Base-by-base conservation (phyloP, 2,113 vertebrate genomes). In the Leucopternis melanops region DNA sequence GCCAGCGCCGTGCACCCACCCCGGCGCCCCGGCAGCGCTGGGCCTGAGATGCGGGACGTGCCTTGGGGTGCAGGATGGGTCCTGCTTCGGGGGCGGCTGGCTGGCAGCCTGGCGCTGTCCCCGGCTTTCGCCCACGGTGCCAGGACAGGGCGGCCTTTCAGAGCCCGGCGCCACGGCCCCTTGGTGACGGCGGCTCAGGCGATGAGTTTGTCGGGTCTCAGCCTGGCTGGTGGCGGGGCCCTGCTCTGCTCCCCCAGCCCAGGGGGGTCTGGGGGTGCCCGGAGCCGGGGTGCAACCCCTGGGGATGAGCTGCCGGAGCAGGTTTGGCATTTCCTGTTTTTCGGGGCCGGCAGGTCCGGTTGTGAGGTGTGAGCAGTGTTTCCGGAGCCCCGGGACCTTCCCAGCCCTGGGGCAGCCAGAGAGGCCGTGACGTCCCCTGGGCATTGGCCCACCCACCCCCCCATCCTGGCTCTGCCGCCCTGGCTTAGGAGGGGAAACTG, bases 301-400 rank as follows among this genome's bases (percentile, higher is more conserved):
- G 50, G 52, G 52, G 32, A 7, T 2, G 2, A 26, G 81, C 19
- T 59, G 45, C 40, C 2, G 0, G 44, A 25, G 38, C 78, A 10
- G 34, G 59, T 57, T 71, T 5, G 77, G 90, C 5, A 6, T 80
- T 95, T 95, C 95, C 94, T 88, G 92, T 86, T 92, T 87, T 54
- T 36, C 18, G 17, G 71, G 77, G 16, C 29, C 1, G 8, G 54
- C 69, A 13, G 52, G 49, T 49, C 49, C 13, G 49, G 49, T 49
- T 23, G 22, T 23, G 49, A 49, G 3, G 38, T 25, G 70, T 16
- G 44, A 36, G 69, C 17, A 1, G 9, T 3, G 10, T 71, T 85
- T 88, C 80, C 42, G 38, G 32, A 50, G 52, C 71, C 62, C 34
- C 1, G 10, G 63, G 80, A 87, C 75, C 83, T 75, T 45, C 91